Conservation (phyloP, 2,113 vertebrate genomes). For the Cardinalis cardinalis region DNA sequence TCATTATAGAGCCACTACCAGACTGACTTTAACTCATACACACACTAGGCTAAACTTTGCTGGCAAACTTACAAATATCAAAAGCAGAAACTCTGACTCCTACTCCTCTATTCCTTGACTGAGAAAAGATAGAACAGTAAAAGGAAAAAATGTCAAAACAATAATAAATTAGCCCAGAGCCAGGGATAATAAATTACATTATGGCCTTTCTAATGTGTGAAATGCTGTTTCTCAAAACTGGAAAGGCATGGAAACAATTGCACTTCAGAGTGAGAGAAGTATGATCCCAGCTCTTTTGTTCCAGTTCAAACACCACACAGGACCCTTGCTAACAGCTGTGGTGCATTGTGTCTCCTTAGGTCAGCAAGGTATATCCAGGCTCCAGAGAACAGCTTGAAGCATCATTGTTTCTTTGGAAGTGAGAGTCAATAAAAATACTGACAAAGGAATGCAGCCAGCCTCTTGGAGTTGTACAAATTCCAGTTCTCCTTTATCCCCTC, state of each 20-base stretch:
- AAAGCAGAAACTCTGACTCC: background rate
- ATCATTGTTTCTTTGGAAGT: background rate
- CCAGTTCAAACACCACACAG: background rate
- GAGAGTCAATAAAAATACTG: slow-evolving; percentile 32
- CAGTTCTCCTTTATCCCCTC: slow-evolving; percentile 4
- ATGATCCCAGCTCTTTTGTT: background rate
- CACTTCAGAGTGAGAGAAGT: background rate
- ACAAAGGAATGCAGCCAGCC: slow-evolving; percentile 4
- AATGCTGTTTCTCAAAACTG: background rate
- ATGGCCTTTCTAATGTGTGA: background rate
- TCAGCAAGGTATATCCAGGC: background rate
- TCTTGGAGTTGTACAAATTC: background rate
- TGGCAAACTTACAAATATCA: background rate
- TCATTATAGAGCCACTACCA: background rate
- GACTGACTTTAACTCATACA: background rate
- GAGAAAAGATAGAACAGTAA: background rate
- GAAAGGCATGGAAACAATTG: slow-evolving; percentile 6
- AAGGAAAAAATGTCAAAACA: background rate
- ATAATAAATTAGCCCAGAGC: background rate
- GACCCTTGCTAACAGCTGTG: background rate
- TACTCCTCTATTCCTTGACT: background rate
- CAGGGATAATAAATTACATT: background rate
- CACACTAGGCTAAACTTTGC: background rate
- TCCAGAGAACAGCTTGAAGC: background rate
- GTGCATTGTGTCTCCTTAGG: background rate